phyloP scores from a whole-genome alignment of 2,888 invertebrate species.

The Eutolmus rufibarbis region DNA sequence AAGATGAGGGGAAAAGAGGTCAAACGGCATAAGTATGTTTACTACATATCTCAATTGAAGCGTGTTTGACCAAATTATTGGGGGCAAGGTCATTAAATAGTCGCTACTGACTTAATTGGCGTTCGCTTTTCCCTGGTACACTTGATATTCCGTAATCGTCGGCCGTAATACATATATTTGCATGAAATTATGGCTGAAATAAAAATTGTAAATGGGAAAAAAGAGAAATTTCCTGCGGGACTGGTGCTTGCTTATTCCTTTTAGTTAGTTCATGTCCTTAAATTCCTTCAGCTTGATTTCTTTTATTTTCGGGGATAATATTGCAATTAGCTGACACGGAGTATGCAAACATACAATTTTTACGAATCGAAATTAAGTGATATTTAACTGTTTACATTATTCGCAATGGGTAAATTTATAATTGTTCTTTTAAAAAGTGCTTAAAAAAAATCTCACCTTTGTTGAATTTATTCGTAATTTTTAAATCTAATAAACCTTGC shows the following conservation, averaged over 20 bases:
- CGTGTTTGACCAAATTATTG: slow-evolving; percentile 46
- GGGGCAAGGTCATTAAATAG: slow-evolving; percentile 45
- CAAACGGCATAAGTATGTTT: neutral
- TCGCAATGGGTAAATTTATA: neutral
- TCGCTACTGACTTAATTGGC: slow-evolving; percentile 16
- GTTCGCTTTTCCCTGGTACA: slow-evolving; percentile 13
- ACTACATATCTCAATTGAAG: neutral
- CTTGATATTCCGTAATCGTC: slow-evolving; percentile 26
- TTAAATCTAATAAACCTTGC: no score
- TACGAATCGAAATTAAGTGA: neutral
- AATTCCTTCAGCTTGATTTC: neutral
- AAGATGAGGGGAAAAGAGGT: neutral
- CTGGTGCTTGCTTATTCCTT: neutral
- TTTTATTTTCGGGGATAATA: neutral
- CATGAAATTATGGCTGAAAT: slow-evolving; percentile 23
- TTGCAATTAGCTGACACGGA: neutral
- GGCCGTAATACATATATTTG: slow-evolving; percentile 35
- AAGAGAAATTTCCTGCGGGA: neutral
- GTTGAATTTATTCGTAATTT: no score
- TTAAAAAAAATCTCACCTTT: no score
- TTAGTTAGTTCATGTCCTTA: neutral
- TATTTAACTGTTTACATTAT: neutral
- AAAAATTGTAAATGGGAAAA: neutral
- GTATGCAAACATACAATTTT: neutral
- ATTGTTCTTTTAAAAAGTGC: neutral